Base-by-base conservation (phyloP, 2,888 invertebrate species). In the Allacma fusca region DNA sequence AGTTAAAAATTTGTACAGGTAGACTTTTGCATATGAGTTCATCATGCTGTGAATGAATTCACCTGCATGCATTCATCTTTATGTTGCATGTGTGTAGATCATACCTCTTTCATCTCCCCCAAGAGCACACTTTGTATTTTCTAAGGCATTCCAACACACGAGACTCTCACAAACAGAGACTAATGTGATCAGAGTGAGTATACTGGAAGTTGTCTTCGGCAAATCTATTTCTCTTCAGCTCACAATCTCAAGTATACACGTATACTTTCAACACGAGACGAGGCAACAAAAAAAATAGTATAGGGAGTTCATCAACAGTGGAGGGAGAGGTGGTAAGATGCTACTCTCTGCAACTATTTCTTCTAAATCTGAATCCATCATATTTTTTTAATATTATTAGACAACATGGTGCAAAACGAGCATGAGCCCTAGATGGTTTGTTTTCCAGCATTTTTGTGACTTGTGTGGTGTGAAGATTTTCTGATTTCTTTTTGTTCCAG, bases 31-130 rank as follows among this genome's bases (percentile, higher is more conserved):
- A 62, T 24, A n/a, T 62, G 24, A 62, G 26, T 43, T 34, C 68
- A 34, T 68, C 43, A 68, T 68, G 68, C 68, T 68, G 68, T 68
- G 68, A 68, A 68, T 68, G 68, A 68, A 68, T 68, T 68, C 68
- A 68, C 68, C 68, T 68, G 68, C 65, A 65, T 65, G 28, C 65
- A 19, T 26, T 65, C 65, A 26, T 65, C 26, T 28, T 50, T 50
- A 16, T 16, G 9, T 50, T 50, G 50, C 50, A 50, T 50, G 16
- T 65, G 26, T 28, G 65, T 28, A 65, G 12, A 26, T 28, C 24
- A 65, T 62, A 62, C 62, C 26, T 62, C 62, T 62, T 65, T 65
- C 65, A 28, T 65, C 65, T 28, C 28, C 65, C 29, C 29, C 28
- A 65, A 34, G 69, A n/a, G 24, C 69, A 40, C 43, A 69, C 69